Conservation (phyloP, 2,113 vertebrate species). For the Hypomesus transpacificus region DNA sequence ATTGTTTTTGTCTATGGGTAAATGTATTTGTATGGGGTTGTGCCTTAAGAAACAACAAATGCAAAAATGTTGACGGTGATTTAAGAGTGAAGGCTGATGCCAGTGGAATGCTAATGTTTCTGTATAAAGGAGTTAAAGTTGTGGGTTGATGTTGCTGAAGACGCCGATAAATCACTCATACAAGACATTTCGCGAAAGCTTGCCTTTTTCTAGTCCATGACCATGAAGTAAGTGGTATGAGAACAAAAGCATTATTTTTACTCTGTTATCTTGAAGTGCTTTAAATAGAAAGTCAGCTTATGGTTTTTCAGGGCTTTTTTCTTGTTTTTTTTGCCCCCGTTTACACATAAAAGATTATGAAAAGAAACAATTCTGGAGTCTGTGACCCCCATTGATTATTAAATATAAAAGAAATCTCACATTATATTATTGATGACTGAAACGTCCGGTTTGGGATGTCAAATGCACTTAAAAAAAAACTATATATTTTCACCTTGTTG, state of each 20-base stretch:
- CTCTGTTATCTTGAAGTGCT: background rate
- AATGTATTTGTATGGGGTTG: too few species aligned
- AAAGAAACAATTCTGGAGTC: conserved; percentile 29
- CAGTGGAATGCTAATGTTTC: too few species aligned
- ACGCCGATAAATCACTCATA: too few species aligned
- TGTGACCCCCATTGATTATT: conserved; percentile 49
- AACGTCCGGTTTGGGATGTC: conserved; percentile 61
- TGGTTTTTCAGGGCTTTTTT: conserved; percentile 11
- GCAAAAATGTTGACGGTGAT: too few species aligned
- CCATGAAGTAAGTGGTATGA: conserved; percentile 4
- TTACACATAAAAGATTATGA: conserved; percentile 31
- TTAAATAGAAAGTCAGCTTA: conserved; percentile 13
- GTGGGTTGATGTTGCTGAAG: too few species aligned
- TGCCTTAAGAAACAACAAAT: too few species aligned
- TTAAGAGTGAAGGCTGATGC: too few species aligned
- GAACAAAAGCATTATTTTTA: background rate
- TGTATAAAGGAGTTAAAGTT: too few species aligned
- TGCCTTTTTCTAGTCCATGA: conserved; percentile 14
- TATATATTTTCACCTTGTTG: conserved; percentile 62
- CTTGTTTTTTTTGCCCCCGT: background rate
- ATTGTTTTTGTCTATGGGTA: too few species aligned
- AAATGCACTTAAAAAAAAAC: conserved; percentile 66
- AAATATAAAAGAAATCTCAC: conserved; percentile 58
- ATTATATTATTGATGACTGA: conserved; percentile 64
- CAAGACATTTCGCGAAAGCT: background rate